These are phyloP conservation scores for Tachina fera DNA, from an alignment of 2,888 invertebrate genomes.

Conservation along the genomic window DNA sequence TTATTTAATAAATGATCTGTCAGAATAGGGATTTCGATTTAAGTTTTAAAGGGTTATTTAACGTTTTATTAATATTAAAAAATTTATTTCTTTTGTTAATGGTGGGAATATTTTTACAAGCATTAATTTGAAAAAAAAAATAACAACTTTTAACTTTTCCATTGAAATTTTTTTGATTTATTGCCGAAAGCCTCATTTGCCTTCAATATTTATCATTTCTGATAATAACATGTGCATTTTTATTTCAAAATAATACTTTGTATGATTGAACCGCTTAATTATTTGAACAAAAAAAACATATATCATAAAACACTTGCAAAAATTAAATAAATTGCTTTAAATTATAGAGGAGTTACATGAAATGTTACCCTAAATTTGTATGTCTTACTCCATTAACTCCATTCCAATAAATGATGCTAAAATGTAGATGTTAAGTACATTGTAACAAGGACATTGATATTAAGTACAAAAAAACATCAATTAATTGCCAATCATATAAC, in stretches of 20 bases:
- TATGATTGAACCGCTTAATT: conserved; percentile 11
- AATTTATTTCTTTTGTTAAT: conserved; percentile 29
- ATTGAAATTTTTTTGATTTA: too few relatives aligned
- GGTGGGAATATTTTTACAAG: conserved; percentile 24
- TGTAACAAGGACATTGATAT: background rate
- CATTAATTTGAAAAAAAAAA: background rate
- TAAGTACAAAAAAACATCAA: too few relatives aligned
- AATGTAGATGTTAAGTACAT: background rate
- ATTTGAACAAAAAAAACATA: conserved; percentile 1
- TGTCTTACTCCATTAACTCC: background rate
- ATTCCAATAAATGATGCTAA: background rate
- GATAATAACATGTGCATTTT: background rate
- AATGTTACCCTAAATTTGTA: conserved; percentile 7
- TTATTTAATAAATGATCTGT: conserved; percentile 60
- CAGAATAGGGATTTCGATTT: conserved; percentile 50
- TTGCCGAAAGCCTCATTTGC: too few relatives aligned
- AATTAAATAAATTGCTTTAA: conserved; percentile 52
- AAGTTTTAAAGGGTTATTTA: background rate
- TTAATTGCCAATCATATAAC: background rate
- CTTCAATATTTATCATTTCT: too few relatives aligned
- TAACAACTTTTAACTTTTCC: too few relatives aligned
- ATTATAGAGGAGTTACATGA: conserved; percentile 27
- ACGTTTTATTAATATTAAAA: background rate
- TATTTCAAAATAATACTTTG: conserved; percentile 23
- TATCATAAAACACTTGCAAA: conserved; percentile 27